Base-by-base conservation (phyloP, 2,888 invertebrate genomes). In the Hyposoter dolosus region DNA sequence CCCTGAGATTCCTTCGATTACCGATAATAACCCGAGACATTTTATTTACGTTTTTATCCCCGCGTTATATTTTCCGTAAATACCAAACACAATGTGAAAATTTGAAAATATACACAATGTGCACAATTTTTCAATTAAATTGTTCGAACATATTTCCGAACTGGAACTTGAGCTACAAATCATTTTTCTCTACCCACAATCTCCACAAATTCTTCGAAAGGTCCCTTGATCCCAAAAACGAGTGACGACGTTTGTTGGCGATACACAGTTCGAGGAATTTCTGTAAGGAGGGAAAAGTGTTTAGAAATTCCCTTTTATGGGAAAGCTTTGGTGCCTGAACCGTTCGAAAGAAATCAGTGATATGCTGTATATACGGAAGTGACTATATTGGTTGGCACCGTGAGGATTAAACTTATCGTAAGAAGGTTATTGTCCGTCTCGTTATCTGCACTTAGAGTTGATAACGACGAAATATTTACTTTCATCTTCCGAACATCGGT, bases 1-100 rank as follows among this genome's bases (percentile, higher is more conserved):
- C 40, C 50, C 50, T 32, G 56, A 81, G 87, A 80, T 45, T 71
- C 75, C 35, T 47, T 45, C 86, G 53, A 87, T 79, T 74, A 68
- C 71, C 74, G 65, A 85, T 69, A 77, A 82, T 82, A 75, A 43
- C 50, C 43, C 9, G 12, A 56, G 32, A 69, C 40, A 53, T 72
- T 35, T 80, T 63, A 72, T 72, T 60, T 32, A 9, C 35, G 23
- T 66, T 35, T 50, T 71, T 15, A 28, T 56, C 43, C 28, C 53
- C 40, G 10, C 23, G 63, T 56, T 17, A 40, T 40, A 43, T 50
- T 35, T 66, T 66, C 53, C n/a, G 12, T 35, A 45, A 45, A 77
- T 82, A n/a, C 35, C 74, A 2, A 56, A 12, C 56, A 28, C 12
- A 12, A 10, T 10, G 56, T 28, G 10, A 2, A 56, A 56, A 23